These are phyloP conservation scores for Eupithecia subumbrata DNA, from an alignment of 2,888 invertebrate species.

Conservation along the genomic window DNA sequence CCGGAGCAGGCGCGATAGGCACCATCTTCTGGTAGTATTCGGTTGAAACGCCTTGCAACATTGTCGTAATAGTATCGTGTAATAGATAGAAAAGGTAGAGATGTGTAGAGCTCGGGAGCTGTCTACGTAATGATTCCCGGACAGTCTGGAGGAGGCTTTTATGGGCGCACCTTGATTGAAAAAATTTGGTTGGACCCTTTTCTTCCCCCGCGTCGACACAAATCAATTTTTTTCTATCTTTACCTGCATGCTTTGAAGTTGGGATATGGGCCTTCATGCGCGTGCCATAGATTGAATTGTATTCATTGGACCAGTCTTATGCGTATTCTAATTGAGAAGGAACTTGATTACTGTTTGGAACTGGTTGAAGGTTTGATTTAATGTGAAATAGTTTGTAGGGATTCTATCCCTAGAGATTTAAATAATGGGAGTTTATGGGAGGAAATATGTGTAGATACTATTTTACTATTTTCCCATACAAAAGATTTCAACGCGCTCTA, in stretches of 20 bases:
- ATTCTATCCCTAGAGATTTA: not conserved
- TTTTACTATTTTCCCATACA: slow-evolving; percentile 4
- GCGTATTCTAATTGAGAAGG: slow-evolving; percentile 17
- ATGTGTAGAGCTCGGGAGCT: slow-evolving; percentile 59
- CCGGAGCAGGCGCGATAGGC: slow-evolving; percentile 82
- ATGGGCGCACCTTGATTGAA: slow-evolving; percentile 70
- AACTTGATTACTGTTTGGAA: slow-evolving; percentile 11
- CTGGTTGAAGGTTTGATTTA: not conserved
- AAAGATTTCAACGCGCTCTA: slow-evolving; percentile 28
- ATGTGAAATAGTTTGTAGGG: not conserved
- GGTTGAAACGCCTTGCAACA: slow-evolving; percentile 61
- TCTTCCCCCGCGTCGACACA: slow-evolving; percentile 64
- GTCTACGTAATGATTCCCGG: slow-evolving; percentile 70
- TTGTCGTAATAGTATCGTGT: slow-evolving; percentile 35
- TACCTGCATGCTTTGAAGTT: slow-evolving; percentile 71
- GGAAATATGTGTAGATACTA: too few species aligned
- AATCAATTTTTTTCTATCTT: slow-evolving; percentile 66
- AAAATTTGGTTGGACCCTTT: slow-evolving; percentile 73
- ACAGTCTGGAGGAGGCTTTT: slow-evolving; percentile 64
- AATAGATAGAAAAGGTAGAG: slow-evolving; percentile 47
- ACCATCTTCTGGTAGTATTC: slow-evolving; percentile 65
- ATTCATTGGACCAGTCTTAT: slow-evolving; percentile 56
- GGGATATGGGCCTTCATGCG: slow-evolving; percentile 62
- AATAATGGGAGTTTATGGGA: too few species aligned
- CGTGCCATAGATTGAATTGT: slow-evolving; percentile 77